These are phyloP conservation scores for Setipinna tenuifilis DNA, from an alignment of 2,797 vertebrate species.

Conservation along the genomic window DNA sequence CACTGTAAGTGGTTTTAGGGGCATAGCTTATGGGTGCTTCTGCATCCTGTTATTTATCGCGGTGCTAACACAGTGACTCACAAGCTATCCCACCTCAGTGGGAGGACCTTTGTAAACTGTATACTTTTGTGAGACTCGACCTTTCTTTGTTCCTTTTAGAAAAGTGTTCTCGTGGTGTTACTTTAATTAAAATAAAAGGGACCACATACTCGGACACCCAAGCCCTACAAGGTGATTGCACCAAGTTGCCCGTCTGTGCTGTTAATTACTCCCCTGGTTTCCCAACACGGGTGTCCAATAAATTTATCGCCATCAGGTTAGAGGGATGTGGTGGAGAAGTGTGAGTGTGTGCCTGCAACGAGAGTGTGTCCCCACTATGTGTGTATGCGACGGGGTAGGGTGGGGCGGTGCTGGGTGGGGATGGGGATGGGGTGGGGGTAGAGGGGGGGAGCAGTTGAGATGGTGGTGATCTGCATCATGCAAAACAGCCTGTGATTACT, in stretches of 20 bases:
- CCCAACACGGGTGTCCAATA: slow-evolving; percentile 59
- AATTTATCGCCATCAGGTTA: slow-evolving; percentile 58
- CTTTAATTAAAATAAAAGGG: slow-evolving; percentile 63
- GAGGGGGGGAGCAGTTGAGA: slow-evolving; percentile 27
- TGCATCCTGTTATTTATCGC: slow-evolving; percentile 27
- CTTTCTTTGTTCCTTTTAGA: slow-evolving; percentile 57
- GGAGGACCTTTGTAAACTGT: slow-evolving; percentile 46
- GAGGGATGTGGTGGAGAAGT: slow-evolving; percentile 42
- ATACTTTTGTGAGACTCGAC: slow-evolving; percentile 54
- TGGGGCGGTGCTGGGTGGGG: background rate
- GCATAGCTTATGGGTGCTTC: background rate
- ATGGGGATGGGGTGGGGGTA: slow-evolving; percentile 24
- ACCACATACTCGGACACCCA: slow-evolving; percentile 54
- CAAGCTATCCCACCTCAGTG: slow-evolving; percentile 40
- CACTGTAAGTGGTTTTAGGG: background rate
- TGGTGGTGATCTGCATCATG: slow-evolving; percentile 41
- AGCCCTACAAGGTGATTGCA: slow-evolving; percentile 49
- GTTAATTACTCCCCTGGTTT: slow-evolving; percentile 59
- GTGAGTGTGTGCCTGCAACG: background rate
- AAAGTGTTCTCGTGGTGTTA: slow-evolving; percentile 50
- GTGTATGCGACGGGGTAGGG: slow-evolving; percentile 34
- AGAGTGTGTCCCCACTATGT: slow-evolving; percentile 20
- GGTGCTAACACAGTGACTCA: slow-evolving; percentile 25
- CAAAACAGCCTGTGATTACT: slow-evolving; percentile 64
- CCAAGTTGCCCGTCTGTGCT: slow-evolving; percentile 53